A percentile compares a stretch with the other conserved stretches of the same genome.
These are phyloP conservation scores for Heliconius eleuchia DNA, from an alignment of 1,140 invertebrate genomes.

Conservation along the genomic window DNA sequence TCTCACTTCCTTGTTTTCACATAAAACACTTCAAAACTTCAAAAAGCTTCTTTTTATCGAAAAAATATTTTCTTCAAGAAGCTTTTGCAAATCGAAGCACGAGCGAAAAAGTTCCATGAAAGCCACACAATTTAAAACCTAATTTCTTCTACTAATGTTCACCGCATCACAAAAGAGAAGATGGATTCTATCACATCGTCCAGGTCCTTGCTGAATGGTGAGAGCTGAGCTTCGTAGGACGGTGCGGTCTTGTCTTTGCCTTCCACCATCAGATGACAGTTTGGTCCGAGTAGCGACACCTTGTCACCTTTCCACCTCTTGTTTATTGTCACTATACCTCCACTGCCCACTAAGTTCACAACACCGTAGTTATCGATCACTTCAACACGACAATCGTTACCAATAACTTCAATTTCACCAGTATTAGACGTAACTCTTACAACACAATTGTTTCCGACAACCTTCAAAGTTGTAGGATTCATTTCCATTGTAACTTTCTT, in stretches of 20 bases:
- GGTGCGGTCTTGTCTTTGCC: constrained; percentile 60
- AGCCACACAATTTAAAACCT: constrained; percentile 23
- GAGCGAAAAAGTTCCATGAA: not conserved
- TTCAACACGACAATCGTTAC: constrained; percentile 69
- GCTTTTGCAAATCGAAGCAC: not conserved
- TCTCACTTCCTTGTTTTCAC: not conserved
- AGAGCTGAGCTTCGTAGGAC: constrained; percentile 66
- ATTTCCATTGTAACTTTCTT: constrained; percentile 75
- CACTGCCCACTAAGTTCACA: constrained; percentile 66
- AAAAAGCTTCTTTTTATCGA: not conserved
- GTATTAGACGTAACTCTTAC: constrained; percentile 60
- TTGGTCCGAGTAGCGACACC: constrained; percentile 59
- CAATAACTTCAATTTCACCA: constrained; percentile 73
- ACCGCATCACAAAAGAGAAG: constrained; percentile 76
- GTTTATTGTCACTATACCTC: constrained; percentile 57
- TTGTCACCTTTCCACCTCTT: constrained; percentile 63
- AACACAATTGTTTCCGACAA: constrained; percentile 71
- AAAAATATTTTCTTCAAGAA: not conserved
- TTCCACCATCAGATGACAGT: constrained; percentile 60
- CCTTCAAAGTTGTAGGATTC: constrained; percentile 61
- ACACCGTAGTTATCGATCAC: constrained; percentile 63
- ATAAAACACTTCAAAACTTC: not conserved
- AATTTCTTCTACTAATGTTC: constrained; percentile 31
- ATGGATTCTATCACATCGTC: constrained; percentile 76
- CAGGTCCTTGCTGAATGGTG: constrained; percentile 73